phyloP scores from a whole-genome alignment of 2,797 vertebrate genomes.

The Nannoperca obscura region DNA sequence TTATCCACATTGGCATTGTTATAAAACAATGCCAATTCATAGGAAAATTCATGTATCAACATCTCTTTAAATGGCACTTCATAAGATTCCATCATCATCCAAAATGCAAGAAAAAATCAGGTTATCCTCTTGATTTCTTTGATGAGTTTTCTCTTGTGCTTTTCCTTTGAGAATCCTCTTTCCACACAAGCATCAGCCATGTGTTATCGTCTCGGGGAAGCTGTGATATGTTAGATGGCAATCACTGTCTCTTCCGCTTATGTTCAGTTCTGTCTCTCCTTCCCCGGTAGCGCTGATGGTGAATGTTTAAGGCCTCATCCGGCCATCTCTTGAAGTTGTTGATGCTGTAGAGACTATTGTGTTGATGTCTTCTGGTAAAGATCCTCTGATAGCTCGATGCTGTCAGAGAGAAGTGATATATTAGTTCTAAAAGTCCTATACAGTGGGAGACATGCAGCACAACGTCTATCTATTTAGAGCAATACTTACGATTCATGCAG shows the following conservation, averaged over 20 bases:
- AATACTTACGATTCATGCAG: slow-evolving; percentile 94
- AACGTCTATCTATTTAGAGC: background rate
- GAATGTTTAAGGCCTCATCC: slow-evolving; percentile 84
- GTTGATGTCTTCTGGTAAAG: slow-evolving; percentile 91
- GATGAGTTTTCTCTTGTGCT: slow-evolving; percentile 67
- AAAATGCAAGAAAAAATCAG: slow-evolving; percentile 59
- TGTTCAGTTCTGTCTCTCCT: slow-evolving; percentile 76
- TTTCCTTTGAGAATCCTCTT: slow-evolving; percentile 74
- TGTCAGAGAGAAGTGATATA: slow-evolving; percentile 73
- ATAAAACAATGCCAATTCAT: slow-evolving; percentile 75
- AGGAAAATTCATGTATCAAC: slow-evolving; percentile 63
- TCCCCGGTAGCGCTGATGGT: slow-evolving; percentile 88
- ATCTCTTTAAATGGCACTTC: slow-evolving; percentile 83
- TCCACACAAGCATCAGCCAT: slow-evolving; percentile 52
- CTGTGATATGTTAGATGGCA: slow-evolving; percentile 78
- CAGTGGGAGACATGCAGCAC: too few relatives aligned
- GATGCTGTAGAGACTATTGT: slow-evolving; percentile 86
- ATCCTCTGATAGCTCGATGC: slow-evolving; percentile 94
- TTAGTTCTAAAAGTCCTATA: slow-evolving; percentile 3
- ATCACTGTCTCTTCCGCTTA: slow-evolving; percentile 88
- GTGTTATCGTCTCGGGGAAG: slow-evolving; percentile 68
- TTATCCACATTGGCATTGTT: slow-evolving; percentile 59
- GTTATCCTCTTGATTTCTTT: slow-evolving; percentile 59
- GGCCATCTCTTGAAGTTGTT: slow-evolving; percentile 87
- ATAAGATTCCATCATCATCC: slow-evolving; percentile 66